Evolutionary conservation across 2,797 vertebrate species (phyloP).

Genomic region (Cynopterus sphinx): DNA sequence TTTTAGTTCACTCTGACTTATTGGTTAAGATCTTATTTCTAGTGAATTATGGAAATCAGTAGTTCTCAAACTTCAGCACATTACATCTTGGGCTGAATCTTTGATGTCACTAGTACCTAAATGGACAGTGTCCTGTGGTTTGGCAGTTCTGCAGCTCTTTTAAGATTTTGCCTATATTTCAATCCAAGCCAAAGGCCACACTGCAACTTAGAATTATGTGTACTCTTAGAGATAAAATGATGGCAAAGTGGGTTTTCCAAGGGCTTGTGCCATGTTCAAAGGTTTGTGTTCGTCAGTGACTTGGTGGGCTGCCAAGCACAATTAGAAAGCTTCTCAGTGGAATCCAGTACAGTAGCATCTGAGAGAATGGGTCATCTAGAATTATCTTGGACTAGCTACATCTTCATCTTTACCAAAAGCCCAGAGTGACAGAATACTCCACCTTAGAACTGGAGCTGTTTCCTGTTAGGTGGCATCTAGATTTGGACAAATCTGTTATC

Average conservation of each 20-base stretch:
- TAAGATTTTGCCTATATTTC: background rate
- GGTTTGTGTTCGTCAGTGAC: background rate
- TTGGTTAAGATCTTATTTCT: background rate
- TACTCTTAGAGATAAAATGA: background rate
- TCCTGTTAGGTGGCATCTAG: background rate
- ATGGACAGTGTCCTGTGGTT: background rate
- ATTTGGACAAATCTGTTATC: background rate
- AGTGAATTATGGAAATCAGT: background rate
- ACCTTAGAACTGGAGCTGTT: background rate
- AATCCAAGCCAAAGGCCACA: background rate
- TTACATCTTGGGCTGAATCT: background rate
- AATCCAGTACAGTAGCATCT: background rate
- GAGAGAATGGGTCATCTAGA: background rate
- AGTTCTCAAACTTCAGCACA: background rate
- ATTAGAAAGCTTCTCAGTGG: background rate
- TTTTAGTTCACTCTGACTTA: constrained; percentile 10
- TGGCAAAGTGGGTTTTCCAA: background rate
- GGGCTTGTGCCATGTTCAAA: background rate
- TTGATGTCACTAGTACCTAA: background rate
- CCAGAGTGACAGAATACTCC: background rate
- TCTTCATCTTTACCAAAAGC: background rate
- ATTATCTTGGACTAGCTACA: background rate
- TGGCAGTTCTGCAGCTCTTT: background rate
- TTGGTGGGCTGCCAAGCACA: background rate
- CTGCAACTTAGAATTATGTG: background rate